phyloP scores from a whole-genome alignment of 2,113 vertebrate species.

The Otocyon megalotis region DNA sequence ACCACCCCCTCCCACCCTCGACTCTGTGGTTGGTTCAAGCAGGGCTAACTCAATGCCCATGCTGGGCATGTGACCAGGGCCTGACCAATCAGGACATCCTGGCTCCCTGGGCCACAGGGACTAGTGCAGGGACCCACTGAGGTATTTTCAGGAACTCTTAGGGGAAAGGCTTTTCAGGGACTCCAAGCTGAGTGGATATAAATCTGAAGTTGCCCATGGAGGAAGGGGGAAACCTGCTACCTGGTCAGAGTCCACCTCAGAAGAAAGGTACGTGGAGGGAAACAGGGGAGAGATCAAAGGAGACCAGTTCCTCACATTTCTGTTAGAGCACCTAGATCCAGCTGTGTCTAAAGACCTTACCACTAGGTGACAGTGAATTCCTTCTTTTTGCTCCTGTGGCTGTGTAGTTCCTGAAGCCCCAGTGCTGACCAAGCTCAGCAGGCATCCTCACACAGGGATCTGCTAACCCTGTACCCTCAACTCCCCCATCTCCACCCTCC shows the following conservation, averaged over 20 bases:
- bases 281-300: not conserved
- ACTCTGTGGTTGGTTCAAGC: not conserved
- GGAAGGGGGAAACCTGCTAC: not conserved
- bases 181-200: not conserved
- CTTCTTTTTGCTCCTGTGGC: not conserved
- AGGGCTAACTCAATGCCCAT: no score
- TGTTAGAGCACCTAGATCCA: not conserved
- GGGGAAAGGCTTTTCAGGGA: no score
- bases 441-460: not conserved
- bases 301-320: no score
- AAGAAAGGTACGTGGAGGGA: not conserved
- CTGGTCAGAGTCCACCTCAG: not conserved
- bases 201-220: not conserved
- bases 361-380: not conserved
- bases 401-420: not conserved
- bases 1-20: not conserved
- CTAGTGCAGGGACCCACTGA: not conserved
- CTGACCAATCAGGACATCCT: not conserved
- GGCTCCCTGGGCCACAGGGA: not conserved
- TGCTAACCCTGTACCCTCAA: not conserved
- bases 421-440: not conserved
- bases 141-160: not conserved
- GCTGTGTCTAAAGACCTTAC: not conserved
- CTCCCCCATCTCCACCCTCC: not conserved
- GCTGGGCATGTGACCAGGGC: not conserved